Conservation (phyloP, 2,113 vertebrate genomes). For the Conger conger region DNA sequence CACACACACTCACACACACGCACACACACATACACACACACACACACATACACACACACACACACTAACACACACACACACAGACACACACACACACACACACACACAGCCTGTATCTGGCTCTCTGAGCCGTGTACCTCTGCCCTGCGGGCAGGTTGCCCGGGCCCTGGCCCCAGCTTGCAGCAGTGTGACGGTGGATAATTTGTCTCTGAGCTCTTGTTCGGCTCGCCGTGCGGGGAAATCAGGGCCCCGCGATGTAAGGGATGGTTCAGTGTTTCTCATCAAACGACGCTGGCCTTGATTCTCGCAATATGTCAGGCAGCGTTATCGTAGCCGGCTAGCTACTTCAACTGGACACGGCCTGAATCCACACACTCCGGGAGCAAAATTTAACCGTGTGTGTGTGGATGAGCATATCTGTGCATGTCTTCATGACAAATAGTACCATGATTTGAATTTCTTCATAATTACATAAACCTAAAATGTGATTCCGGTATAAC, state of each 20-base stretch:
- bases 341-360: background rate
- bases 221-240: background rate
- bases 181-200: background rate
- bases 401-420: background rate
- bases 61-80: background rate
- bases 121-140: background rate
- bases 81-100: background rate
- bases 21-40: background rate
- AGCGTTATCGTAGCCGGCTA: background rate
- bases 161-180: background rate
- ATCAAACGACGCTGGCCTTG: background rate
- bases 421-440: background rate
- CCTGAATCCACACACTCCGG: background rate
- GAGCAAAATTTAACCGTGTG: too few species aligned
- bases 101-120: background rate
- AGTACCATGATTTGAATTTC: too few species aligned
- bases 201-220: slow-evolving; percentile 21
- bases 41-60: slow-evolving; percentile 5
- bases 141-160: background rate
- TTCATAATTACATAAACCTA: too few species aligned
- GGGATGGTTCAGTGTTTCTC: background rate
- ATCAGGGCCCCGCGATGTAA: background rate
- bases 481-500: too few species aligned
- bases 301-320: background rate
- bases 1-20: too few species aligned